Evolutionary conservation across 2,797 vertebrate genomes (phyloP).

Genomic region (Scyliorhinus canicula): DNA sequence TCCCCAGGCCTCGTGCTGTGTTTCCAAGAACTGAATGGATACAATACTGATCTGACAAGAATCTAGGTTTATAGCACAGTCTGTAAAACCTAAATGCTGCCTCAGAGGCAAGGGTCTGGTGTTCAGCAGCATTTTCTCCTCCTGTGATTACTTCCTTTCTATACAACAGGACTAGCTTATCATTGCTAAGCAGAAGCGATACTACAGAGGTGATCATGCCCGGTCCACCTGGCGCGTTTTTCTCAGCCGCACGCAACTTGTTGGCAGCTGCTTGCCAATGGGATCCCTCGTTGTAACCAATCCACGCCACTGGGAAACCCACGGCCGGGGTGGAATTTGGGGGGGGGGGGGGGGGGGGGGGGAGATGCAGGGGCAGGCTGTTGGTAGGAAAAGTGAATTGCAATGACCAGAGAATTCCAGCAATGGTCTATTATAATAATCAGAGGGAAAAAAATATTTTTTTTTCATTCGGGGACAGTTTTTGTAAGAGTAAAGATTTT

Average conservation of each 20-base stretch:
- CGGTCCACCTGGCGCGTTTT: too few species aligned
- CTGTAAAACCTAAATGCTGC: background rate
- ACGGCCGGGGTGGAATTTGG: too few species aligned
- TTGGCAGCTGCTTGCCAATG: too few species aligned
- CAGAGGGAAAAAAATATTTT: background rate
- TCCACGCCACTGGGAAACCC: too few species aligned
- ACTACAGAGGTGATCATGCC: background rate
- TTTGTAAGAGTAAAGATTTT: background rate
- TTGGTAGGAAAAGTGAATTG: too few species aligned
- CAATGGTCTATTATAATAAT: background rate
- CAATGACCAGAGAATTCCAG: too few species aligned
- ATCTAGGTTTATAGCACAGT: background rate
- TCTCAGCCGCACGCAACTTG: too few species aligned
- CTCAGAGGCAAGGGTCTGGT: background rate
- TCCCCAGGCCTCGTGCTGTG: background rate
- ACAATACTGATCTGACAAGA: background rate
- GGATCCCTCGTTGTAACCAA: too few species aligned
- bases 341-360: too few species aligned
- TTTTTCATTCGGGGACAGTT: background rate
- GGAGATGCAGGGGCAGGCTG: too few species aligned
- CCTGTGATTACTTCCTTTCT: background rate
- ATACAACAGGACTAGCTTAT: background rate
- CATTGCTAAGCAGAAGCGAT: background rate
- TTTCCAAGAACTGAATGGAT: background rate
- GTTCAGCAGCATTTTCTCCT: background rate